Base-by-base conservation (phyloP, 2,888 invertebrate genomes). In the Malthinus seriepunctatus region DNA sequence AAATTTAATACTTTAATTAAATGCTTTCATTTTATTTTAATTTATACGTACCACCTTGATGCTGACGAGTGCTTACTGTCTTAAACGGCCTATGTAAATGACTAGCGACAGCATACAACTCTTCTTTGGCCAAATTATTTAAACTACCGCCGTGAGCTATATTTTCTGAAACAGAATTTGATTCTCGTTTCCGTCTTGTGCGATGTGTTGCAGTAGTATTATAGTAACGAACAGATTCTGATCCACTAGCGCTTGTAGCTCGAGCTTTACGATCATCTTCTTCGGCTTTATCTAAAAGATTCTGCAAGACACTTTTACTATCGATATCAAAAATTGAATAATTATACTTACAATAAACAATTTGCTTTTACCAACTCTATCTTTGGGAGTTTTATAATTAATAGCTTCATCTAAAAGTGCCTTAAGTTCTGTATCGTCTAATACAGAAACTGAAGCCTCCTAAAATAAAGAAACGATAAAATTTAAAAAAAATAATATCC, bases 331-430 rank as follows among this genome's bases (percentile, higher is more conserved):
- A 10, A 53, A 15, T 5, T 8, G 9, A 14, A 15, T 42, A 7
- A 9, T 8, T 45, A 42, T 37, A 71, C 78, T 73, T 73, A 92
- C 92, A 84, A 89, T 88, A 79, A 93, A 93, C 58, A 90, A 84
- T 78, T 85, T 85, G 78, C 92, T 92, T 80, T 92, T 93, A 71
- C 91, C 90, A 79, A 91, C 89, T 65, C 89, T 84, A 76, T 93
- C 93, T 81, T 90, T 90, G 55, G 92, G 92, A 76, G 87, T 86
- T 79, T 91, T 91, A 81, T 93, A 93, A 66, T 86, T 88, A 74
- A 90, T 87, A 67, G 91, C 92, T 82, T 93, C 93, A 76, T 93
- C 91, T 70, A 93, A 81, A 64, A 93, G 81, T 57, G 88, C 89
- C 70, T 88, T 87, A 63, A 93, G 82, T 76, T 89, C 87, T 56